Conservation (phyloP, 2,797 vertebrate species). For the Pteronotus mesoamericanus region DNA sequence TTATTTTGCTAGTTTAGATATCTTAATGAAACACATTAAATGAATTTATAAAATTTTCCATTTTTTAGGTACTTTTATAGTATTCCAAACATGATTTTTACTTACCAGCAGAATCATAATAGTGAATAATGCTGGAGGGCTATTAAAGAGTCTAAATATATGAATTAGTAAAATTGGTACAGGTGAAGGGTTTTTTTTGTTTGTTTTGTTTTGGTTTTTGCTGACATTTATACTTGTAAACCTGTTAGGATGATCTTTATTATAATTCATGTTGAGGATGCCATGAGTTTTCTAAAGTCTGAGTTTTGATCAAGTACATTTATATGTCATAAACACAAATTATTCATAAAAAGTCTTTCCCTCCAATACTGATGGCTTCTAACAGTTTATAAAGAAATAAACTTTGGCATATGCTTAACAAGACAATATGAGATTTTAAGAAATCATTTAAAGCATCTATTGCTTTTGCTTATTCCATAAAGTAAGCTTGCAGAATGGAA, state of each 20-base stretch:
- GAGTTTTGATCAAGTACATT: neutral
- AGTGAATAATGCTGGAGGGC: neutral
- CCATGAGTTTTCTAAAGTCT: neutral
- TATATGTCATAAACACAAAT: neutral
- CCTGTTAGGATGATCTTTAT: neutral
- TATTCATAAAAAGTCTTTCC: neutral
- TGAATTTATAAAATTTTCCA: neutral
- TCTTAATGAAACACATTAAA: neutral
- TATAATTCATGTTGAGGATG: neutral
- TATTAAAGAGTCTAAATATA: neutral
- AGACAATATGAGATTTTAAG: neutral
- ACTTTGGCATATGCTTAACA: neutral
- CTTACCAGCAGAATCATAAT: neutral
- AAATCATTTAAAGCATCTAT: neutral
- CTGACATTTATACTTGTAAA: slow-evolving; percentile 15
- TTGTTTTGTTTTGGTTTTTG: neutral
- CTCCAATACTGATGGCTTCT: neutral
- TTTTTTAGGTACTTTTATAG: neutral
- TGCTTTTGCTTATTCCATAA: neutral
- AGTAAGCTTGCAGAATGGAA: neutral
- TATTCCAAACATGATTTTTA: neutral
- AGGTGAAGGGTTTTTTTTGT: neutral
- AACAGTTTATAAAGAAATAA: neutral
- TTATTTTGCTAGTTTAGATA: neutral
- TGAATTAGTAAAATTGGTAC: neutral